Conservation (phyloP, 2,797 vertebrate species). For the Epinephelus awoara region DNA sequence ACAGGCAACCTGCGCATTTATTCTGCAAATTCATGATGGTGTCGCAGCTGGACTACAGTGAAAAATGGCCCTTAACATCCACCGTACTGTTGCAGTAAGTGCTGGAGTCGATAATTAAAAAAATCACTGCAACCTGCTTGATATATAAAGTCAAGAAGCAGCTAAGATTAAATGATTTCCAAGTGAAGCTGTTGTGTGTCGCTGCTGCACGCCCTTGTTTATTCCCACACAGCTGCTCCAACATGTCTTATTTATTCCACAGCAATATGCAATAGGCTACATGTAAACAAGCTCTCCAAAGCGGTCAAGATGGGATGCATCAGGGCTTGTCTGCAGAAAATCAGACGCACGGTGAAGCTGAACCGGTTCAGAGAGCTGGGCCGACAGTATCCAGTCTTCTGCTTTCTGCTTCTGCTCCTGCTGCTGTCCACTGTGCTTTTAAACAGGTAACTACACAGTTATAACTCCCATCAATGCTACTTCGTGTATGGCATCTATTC, state of each 20-base stretch:
- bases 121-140: not conserved
- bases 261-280: constrained; percentile 34
- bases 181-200: not conserved
- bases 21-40: constrained; percentile 53
- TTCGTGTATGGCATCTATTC: too few species aligned
- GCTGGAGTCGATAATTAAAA: constrained; percentile 10
- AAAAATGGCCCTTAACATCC: constrained; percentile 32
- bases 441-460: constrained; percentile 83
- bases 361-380: constrained; percentile 89
- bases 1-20: constrained; percentile 11
- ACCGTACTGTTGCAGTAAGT: constrained; percentile 51
- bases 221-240: not conserved
- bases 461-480: not conserved
- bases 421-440: constrained; percentile 90
- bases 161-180: not conserved
- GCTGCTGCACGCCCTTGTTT: constrained; percentile 8
- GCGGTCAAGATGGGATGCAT: constrained; percentile 70
- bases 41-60: constrained; percentile 52
- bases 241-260: constrained; percentile 14
- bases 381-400: constrained; percentile 94
- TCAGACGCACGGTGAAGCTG: constrained; percentile 81
- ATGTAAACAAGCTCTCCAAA: not conserved
- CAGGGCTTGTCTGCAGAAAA: constrained; percentile 77
- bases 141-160: not conserved
- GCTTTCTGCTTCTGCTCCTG: constrained; percentile 87